Conservation (phyloP, 2,113 vertebrate species). For the Cheirogaleus medius region DNA sequence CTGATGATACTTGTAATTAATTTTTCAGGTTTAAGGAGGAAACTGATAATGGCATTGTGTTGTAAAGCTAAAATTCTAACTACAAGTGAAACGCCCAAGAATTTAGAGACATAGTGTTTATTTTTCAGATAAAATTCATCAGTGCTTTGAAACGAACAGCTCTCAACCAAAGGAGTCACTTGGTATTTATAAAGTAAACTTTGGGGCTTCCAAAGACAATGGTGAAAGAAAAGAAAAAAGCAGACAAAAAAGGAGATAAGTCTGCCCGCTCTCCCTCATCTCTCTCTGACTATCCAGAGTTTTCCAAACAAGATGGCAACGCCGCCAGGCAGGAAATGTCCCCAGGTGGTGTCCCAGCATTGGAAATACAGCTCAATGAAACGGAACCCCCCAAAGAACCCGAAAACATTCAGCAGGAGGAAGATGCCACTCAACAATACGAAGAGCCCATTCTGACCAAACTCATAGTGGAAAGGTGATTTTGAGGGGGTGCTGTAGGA, state of each 20-base stretch:
- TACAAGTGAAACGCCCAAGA: neutral
- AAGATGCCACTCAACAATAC: neutral
- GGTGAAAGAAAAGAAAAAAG: conserved; percentile 85
- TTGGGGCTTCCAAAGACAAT: conserved; percentile 48
- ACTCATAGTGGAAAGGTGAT: conserved; percentile 87
- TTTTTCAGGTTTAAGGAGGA: neutral
- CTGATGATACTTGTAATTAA: neutral
- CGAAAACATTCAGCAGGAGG: neutral
- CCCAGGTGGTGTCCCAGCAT: accelerated
- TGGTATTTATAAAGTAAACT: neutral
- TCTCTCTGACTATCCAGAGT: neutral
- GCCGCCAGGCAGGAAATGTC: neutral
- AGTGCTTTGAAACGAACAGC: neutral
- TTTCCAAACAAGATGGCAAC: conserved; percentile 4
- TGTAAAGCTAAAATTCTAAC: neutral
- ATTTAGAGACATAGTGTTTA: neutral
- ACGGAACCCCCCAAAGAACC: neutral
- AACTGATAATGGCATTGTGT: neutral
- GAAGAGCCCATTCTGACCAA: conserved; percentile 79
- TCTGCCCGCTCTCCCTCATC: neutral
- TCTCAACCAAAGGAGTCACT: neutral
- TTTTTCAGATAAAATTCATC: conserved; percentile 43
- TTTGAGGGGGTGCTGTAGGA: neutral
- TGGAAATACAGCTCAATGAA: neutral
- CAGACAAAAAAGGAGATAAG: conserved; percentile 79